A percentile compares a stretch with the other conserved stretches of the same genome.
Evolutionary conservation across 1,140 invertebrate genomes (phyloP).

Genomic region (Triops cancriformis): DNA sequence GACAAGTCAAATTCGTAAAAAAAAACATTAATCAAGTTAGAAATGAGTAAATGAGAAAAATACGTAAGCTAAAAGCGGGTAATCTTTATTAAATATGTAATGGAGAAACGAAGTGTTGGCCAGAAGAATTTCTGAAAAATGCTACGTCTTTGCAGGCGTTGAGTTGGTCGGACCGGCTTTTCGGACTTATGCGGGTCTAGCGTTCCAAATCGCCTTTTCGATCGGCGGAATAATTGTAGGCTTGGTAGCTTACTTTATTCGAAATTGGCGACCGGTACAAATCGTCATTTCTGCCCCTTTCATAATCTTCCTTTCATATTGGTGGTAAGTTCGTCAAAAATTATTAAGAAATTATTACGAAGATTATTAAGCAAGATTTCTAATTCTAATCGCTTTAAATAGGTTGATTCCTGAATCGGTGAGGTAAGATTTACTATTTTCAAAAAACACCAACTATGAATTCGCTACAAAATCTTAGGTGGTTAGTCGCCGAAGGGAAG

Average conservation of each 20-base stretch:
- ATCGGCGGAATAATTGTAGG: conserved; percentile 36
- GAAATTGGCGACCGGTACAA: conserved; percentile 37
- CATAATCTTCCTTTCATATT: conserved; percentile 31
- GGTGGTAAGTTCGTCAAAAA: conserved; percentile 37
- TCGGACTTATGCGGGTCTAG: conserved; percentile 35
- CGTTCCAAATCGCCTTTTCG: conserved; percentile 38
- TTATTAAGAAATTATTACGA: no score
- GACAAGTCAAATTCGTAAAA: no score
- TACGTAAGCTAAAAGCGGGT: no score
- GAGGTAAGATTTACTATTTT: neutral
- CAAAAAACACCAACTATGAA: neutral
- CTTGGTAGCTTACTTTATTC: conserved; percentile 36
- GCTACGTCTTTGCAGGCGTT: conserved; percentile 32
- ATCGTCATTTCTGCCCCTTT: conserved; percentile 32
- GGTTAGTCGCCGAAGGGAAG: neutral
- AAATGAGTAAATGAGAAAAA: no score
- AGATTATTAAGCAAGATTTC: conserved; percentile 17
- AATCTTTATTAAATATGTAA: no score
- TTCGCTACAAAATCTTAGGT: neutral
- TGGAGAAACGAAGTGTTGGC: no score
- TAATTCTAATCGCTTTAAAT: neutral
- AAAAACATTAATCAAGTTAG: no score
- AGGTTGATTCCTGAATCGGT: neutral
- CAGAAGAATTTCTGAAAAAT: neutral
- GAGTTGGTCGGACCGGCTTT: conserved; percentile 36